Evolutionary conservation across 1,140 invertebrate genomes (phyloP).

Genomic region (Drosophila simulans): DNA sequence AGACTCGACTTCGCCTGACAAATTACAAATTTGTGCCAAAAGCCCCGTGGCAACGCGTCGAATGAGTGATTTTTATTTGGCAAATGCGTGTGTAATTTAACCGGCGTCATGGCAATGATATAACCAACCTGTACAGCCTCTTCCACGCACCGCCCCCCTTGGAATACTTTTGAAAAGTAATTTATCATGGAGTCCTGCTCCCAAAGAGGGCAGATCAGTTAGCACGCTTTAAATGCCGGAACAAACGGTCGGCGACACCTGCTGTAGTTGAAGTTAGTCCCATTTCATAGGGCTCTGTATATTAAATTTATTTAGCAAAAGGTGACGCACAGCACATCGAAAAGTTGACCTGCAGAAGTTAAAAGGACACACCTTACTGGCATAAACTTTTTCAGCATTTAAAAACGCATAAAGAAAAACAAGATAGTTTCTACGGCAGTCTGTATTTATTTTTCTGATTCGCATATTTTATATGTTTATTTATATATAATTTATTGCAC

Average conservation of each 20-base stretch:
- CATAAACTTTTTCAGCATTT: slow-evolving; percentile 53
- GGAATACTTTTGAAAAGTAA: slow-evolving; percentile 51
- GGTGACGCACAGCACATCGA: slow-evolving; percentile 45
- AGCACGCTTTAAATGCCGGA: slow-evolving; percentile 53
- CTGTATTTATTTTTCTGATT: neutral
- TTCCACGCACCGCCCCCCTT: neutral
- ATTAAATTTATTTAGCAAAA: slow-evolving; percentile 61
- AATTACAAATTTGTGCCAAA: slow-evolving; percentile 58
- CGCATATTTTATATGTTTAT: slow-evolving; percentile 39
- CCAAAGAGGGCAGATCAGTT: slow-evolving; percentile 13
- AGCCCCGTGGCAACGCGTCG: slow-evolving; percentile 54
- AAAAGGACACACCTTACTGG: neutral
- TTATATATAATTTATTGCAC: slow-evolving; percentile 11
- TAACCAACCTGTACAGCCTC: slow-evolving; percentile 4
- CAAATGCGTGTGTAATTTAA: slow-evolving; percentile 72
- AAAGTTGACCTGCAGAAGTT: slow-evolving; percentile 39
- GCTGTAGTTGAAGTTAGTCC: slow-evolving; percentile 35
- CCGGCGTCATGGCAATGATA: slow-evolving; percentile 70
- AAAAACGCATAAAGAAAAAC: slow-evolving; percentile 56
- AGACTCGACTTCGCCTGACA: slow-evolving; percentile 53
- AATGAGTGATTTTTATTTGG: slow-evolving; percentile 81
- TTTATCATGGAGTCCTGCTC: slow-evolving; percentile 60
- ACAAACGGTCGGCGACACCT: slow-evolving; percentile 4
- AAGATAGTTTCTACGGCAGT: neutral
- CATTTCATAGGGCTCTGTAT: slow-evolving; percentile 43